Conservation (phyloP, 2,113 vertebrate species). For the Lepus europaeus region DNA sequence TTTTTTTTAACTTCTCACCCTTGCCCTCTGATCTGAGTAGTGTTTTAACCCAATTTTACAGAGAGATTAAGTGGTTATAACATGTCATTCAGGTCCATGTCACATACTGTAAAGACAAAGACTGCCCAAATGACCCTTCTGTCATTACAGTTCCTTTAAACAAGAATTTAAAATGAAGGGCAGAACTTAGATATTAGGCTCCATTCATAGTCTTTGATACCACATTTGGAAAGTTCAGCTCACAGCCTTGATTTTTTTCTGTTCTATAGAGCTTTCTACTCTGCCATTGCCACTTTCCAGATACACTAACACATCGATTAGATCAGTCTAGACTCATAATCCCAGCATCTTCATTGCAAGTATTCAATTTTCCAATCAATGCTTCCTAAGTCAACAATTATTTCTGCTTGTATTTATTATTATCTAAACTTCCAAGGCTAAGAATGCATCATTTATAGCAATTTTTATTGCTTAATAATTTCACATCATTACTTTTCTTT, state of each 20-base stretch:
- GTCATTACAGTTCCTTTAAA: background rate
- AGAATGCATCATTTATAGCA: background rate
- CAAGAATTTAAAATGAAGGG: background rate
- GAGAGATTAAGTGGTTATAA: background rate
- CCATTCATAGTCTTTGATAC: background rate
- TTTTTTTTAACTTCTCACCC: background rate
- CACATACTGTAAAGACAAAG: background rate
- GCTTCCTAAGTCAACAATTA: background rate
- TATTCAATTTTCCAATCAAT: background rate
- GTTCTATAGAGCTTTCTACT: background rate
- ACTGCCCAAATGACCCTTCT: background rate
- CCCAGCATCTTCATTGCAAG: background rate
- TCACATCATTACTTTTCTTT: background rate
- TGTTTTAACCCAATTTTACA: background rate
- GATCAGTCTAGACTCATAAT: background rate
- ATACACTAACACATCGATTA: background rate
- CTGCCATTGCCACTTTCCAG: background rate
- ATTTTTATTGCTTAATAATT: background rate
- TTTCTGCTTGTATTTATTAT: background rate
- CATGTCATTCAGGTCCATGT: background rate
- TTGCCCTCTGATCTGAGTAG: background rate
- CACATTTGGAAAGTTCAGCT: background rate
- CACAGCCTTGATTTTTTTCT: background rate
- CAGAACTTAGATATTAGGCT: background rate
- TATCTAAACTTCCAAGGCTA: no score